Base-by-base conservation (phyloP, 2,797 vertebrate species). In the Cossypha caffra region DNA sequence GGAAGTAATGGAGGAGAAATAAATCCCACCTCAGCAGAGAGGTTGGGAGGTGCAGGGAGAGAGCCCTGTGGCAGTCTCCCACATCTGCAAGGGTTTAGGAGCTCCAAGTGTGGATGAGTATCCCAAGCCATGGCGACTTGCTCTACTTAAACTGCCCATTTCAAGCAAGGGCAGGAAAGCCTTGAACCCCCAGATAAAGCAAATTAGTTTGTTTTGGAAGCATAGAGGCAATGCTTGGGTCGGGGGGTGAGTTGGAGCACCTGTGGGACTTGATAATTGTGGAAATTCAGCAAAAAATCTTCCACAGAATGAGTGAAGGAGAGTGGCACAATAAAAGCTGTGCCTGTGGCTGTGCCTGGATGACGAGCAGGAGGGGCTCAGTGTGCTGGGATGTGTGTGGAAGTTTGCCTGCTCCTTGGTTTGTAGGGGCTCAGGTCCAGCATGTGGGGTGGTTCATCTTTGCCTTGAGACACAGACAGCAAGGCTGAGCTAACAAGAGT, bases 161-260 rank as follows among this genome's bases (percentile, higher is more conserved):
- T 51, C 47, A 45, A 71, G 45, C 2, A 2, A 26, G 5, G 19
- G 11, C n/a, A 52, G 50, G 17, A 19, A 52, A 55, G 13, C 24
- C 50, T 72, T 11, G 18, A 90, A 35, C 2, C 3, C 9, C 20
- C 62, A 35, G 24, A 14, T 82, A 43, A 72, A 87, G 38, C 5
- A 52, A 31, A 29, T 67, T 7, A 10, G 2, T 45, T 57, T 62
- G 26, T 25, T 68, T 80, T 66, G 64, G 48, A 69, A 64, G 21
- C 0, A 0, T 0, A 45, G 73, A 61, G 42, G 15, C 45, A 28
- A 28, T 1, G 2, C 24, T 25, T 79, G 43, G 14, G 14, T 11
- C 3, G 17, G 3, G 23, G 35, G 5, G 4, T 51, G n/a, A 62
- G 20, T 0, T 37, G n/a, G 52, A 86, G n/a, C 43, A 61, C 42